Evolutionary conservation across 2,888 invertebrate genomes (phyloP).

Genomic region (Drosophila mulleri): DNA sequence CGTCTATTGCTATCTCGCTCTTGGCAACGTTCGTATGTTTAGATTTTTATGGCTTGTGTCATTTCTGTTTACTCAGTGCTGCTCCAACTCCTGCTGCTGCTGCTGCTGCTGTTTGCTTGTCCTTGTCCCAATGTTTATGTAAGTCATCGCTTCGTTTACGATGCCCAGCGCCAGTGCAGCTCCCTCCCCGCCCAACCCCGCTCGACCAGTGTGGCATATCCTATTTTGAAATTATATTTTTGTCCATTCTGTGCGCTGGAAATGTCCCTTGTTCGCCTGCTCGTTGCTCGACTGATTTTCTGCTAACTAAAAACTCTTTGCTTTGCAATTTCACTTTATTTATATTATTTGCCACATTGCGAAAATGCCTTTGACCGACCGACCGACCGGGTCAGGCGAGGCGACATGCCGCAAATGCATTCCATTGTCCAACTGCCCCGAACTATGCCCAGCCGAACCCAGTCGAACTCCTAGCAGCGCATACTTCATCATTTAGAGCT

Average conservation of each 20-base stretch:
- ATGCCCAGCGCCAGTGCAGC: conserved; percentile 42
- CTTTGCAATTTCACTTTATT: conserved; percentile 77
- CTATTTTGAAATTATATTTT: conserved; percentile 78
- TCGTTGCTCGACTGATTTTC: conserved; percentile 61
- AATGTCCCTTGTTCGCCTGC: conserved; percentile 57
- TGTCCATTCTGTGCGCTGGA: conserved; percentile 60
- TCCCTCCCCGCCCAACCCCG: not conserved
- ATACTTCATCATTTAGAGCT: conserved; percentile 30
- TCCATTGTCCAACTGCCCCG: conserved; percentile 42
- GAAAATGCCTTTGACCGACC: conserved; percentile 58
- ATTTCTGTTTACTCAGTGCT: conserved; percentile 76
- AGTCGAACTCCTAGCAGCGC: not conserved
- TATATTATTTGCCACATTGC: conserved; percentile 76
- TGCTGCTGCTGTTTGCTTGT: conserved; percentile 59
- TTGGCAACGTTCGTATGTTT: conserved; percentile 43
- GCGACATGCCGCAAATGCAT: conserved; percentile 50
- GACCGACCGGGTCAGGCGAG: conserved; percentile 47
- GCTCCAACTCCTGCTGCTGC: conserved; percentile 1
- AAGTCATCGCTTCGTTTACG: conserved; percentile 79
- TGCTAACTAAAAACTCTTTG: conserved; percentile 77
- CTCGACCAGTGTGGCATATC: conserved; percentile 41
- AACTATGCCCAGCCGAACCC: not conserved
- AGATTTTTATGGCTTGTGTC: conserved; percentile 81
- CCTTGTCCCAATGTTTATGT: conserved; percentile 80
- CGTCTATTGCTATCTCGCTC: conserved; percentile 25